Conservation (phyloP, 2,888 invertebrate genomes). For the Synergus itoensis region DNA sequence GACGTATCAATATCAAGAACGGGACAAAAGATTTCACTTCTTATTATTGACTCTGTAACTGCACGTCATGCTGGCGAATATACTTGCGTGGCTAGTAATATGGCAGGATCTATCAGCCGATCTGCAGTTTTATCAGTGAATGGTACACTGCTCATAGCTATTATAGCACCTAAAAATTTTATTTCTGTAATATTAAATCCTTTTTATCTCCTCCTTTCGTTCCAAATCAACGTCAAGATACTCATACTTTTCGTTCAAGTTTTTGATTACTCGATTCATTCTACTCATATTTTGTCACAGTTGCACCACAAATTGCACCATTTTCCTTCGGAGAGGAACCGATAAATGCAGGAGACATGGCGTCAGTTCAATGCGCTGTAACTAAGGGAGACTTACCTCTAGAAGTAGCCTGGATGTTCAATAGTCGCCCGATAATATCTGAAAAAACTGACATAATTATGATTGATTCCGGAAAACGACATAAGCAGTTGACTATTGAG, state of each 20-base stretch:
- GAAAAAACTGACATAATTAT: conserved; percentile 77
- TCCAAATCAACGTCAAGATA: neutral
- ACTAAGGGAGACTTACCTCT: conserved; percentile 88
- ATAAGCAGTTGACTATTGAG: conserved; percentile 80
- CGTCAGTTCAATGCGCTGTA: conserved; percentile 84
- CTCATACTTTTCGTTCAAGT: neutral
- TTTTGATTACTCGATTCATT: neutral
- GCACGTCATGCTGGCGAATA: conserved; percentile 79
- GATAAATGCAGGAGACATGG: conserved; percentile 85
- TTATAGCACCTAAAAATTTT: neutral
- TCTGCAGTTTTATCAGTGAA: conserved; percentile 80
- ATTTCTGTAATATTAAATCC: neutral
- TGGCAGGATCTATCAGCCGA: conserved; percentile 79
- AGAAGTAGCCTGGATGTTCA: conserved; percentile 86
- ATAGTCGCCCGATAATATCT: conserved; percentile 80
- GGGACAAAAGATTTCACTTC: conserved; percentile 79
- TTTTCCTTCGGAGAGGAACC: conserved; percentile 86
- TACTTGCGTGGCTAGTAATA: conserved; percentile 79
- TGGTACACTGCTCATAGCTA: conserved; percentile 72
- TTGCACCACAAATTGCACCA: conserved; percentile 86
- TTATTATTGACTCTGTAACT: conserved; percentile 80
- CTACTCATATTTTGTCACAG: conserved; percentile 74
- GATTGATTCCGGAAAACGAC: conserved; percentile 79
- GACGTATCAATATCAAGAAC: conserved; percentile 79
- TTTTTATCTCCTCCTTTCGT: neutral